Base-by-base conservation (phyloP, 1,140 invertebrate species). In the Orchestia grillus region DNA sequence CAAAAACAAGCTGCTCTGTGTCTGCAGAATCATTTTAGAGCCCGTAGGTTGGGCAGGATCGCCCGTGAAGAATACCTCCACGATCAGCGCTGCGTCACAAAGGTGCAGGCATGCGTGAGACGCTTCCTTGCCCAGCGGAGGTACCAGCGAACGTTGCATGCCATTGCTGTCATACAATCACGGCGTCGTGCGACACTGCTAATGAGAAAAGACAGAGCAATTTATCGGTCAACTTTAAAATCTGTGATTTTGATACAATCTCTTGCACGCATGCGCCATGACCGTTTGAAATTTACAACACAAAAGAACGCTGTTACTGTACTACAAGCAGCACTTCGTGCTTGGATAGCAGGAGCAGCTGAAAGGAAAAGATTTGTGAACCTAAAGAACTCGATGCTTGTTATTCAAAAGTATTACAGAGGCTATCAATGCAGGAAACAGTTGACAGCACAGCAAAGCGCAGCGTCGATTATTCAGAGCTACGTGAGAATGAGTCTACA, bases 381-480 rank as follows among this genome's bases (percentile, higher is more conserved):
- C 6, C 0, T 53, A 19, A 57, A 44, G 40, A 44, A 47, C 44
- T 90, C 87, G 6, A 42, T 44, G 41, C 42, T 96, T 42, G 96
- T 95, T 62, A 43, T 96, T 6, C 96, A 96, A 62, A 95, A 96
- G 41, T 94, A 53, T 87, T 96, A 94, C 62, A 95, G 96, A 91
- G 96, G 96, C 95, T 77, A 92, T 47, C 94, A 94, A 43, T 91
- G 95, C 95, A 11, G 57, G 11, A 44, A 95, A 53, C 41, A 8
- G 16, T 87, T 87, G 28, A 41, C 88, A 40, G 95, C 95, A 40
- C 42, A 92, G 44, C 92, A 45, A 45, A 94, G 92, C 15, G 96
- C 96, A 62, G 95, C 87, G 8, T 87, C 88, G 43, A 6, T 96
- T 16, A 96, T 96, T 40, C 96, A 96, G 44, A 88, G 92, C 44